Evolutionary conservation across 1,140 invertebrate genomes (phyloP).

Genomic region (Ladona fulva): DNA sequence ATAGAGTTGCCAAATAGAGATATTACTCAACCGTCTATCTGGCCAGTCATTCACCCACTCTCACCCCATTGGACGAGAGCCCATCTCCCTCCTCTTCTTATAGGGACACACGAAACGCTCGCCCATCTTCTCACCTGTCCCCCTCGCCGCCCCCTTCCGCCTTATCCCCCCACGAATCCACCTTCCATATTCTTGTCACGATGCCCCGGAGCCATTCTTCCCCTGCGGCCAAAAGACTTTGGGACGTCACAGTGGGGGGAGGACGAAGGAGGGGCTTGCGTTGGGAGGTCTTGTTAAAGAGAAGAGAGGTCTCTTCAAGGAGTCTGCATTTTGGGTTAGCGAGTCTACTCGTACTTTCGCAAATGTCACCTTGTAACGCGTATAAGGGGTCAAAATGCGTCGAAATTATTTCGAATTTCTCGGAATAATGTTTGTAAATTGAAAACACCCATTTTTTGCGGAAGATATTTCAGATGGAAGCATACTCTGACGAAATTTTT

Average conservation of each 20-base stretch:
- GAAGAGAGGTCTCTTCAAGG: not conserved
- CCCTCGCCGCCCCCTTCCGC: not conserved
- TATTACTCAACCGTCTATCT: not conserved
- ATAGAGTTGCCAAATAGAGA: conserved; percentile 1
- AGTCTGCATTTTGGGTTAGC: no score
- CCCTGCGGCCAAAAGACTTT: not conserved
- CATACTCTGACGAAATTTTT: no score
- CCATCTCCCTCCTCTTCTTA: not conserved
- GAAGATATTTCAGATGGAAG: no score
- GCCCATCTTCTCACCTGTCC: not conserved
- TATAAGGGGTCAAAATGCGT: no score
- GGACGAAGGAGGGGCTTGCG: not conserved
- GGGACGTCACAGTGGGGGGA: not conserved
- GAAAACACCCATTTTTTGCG: no score
- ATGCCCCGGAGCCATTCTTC: not conserved
- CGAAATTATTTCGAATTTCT: no score
- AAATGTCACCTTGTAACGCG: no score
- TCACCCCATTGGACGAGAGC: not conserved
- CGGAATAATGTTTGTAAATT: no score
- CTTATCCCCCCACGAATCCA: not conserved
- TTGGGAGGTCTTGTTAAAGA: not conserved
- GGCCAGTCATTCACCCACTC: not conserved
- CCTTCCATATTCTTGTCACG: not conserved
- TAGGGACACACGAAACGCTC: not conserved
- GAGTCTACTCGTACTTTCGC: no score